Base-by-base conservation (phyloP, 2,113 vertebrate genomes). In the Scalopus aquaticus region DNA sequence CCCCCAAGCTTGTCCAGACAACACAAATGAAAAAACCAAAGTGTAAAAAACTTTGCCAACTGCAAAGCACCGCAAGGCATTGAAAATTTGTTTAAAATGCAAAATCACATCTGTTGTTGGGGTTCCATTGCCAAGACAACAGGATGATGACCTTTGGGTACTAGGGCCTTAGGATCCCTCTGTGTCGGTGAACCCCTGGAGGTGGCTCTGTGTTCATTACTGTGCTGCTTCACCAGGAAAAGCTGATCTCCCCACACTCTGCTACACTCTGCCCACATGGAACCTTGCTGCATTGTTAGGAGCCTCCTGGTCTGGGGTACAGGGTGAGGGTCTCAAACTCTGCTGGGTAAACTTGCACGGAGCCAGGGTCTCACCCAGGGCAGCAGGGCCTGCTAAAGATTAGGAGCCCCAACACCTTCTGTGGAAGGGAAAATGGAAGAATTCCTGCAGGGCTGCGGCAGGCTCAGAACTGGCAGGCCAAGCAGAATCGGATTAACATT, bases 401-500 rank as follows among this genome's bases (percentile, higher is more conserved):
- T 49, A 54, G 20, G 9, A 2, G 9, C 15, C 56, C 67, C 73
- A 20, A 3, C 22, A 39, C n/a, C 28, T 35, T 58, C 72, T 46
- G 1, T 5, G 35, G 35, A 0, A 3, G 67, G 67, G 20, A 80
- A 42, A 11, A 4, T 4, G 13, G 44, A 35, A 60, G 60, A 35
- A 46, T 58, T 1, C 72, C 62, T 16, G 44, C 30, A 24, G 6
- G 4, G 39, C 54, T 30, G 39, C 44, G 54, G 58, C 70, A 42
- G 51, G 26, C 26, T 37, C 42, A 51, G 70, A 70, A 44, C 30
- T n/a, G 39, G 37, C 49, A 30, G 30, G 26, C n/a, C n/a, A 65
- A 39, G 69, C n/a, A 62, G 44, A 89, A n/a, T 64, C 32, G 56
- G 39, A 82, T 93, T 82, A 42, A 35, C 67, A 32, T 58, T 54